Base-by-base conservation (phyloP, 2,888 invertebrate genomes). In the Ischnura elegans region DNA sequence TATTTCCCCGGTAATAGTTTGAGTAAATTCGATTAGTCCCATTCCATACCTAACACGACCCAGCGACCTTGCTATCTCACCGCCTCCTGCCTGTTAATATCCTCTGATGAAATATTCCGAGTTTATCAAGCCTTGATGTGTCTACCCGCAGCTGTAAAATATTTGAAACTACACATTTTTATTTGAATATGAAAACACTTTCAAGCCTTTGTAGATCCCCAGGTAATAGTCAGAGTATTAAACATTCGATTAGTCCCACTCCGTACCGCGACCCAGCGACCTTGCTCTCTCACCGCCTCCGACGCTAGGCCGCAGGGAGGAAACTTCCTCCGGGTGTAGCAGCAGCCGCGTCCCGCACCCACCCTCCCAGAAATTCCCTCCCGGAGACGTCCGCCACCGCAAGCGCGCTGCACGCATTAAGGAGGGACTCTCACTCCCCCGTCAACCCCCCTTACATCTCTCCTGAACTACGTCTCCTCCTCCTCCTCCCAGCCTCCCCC, bases 371-470 rank as follows among this genome's bases (percentile, higher is more conserved):
- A 10, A 8, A 29, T 3, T 61, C n/a, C 36, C 61, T 76, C 36
- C 76, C 36, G 5, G n/a, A 4, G 36, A 21, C 76, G 36, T 76
- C 13, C 8, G 16, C 76, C 76, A 76, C 76, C 76, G 76, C 76
- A 76, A 76, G 76, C 10, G 36, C 76, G 76, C 36, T 36, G 36
- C 76, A 76, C 76, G 76, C 36, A 76, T 76, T 76, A 76, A 76
- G 76, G 76, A 10, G 76, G 76, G 25, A 25, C 36, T 76, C 76
- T n/a, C n/a, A 10, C 10, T 29, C 21, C 61, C 36, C 36, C 36
- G 29, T 76, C 76, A 10, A 13, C 6, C 2, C 76, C 13, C 10
- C 2, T 76, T 10, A n/a, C 61, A 8, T 36, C 61, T 36, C 76
- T 36, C 76, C 76, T 36, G 10, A 36, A 8, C n/a, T n/a, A 6